Evolutionary conservation across 53 echinoderm and acorn worm species (phyloP).

Genomic region (Hippasteria phrygiana): DNA sequence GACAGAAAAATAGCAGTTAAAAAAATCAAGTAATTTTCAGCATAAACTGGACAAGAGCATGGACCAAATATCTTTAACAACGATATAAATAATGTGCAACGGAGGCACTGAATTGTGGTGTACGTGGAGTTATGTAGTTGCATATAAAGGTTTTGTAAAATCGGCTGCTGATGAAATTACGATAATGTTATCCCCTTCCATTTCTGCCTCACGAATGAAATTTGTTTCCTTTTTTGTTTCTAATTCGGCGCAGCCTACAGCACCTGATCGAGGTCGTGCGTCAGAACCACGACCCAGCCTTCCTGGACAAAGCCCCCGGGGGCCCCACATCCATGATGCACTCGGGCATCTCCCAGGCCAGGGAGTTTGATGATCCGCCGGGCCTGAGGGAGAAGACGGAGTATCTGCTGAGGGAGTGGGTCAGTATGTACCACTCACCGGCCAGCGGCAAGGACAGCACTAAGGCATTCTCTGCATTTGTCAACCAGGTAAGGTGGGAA

Average conservation of each 20-base stretch:
- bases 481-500: constrained; percentile 85
- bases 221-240: not conserved
- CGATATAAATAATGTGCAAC: no score
- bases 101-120: no score
- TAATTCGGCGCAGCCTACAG: constrained; percentile 65
- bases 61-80: no score
- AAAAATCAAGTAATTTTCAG: no score
- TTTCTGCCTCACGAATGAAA: no score
- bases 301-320: constrained; percentile 96
- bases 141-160: no score
- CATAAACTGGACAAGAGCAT: no score
- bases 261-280: constrained; percentile 94
- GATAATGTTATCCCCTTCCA: no score
- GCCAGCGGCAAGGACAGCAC: constrained; percentile 96
- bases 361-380: constrained; percentile 98
- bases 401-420: constrained; percentile 98
- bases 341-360: constrained; percentile 97
- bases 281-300: constrained; percentile 98
- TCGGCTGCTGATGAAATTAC: no score
- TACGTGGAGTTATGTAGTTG: no score
- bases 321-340: constrained; percentile 99
- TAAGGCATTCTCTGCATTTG: constrained; percentile 98
- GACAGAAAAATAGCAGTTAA: no score
- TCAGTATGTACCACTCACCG: constrained; percentile 97
- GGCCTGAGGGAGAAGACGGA: constrained; percentile 99